A percentile compares a stretch with the other conserved stretches of the same genome.
These are phyloP conservation scores for Rhaphigaster nebulosa DNA, from an alignment of 2,888 invertebrate genomes.

Conservation along the genomic window DNA sequence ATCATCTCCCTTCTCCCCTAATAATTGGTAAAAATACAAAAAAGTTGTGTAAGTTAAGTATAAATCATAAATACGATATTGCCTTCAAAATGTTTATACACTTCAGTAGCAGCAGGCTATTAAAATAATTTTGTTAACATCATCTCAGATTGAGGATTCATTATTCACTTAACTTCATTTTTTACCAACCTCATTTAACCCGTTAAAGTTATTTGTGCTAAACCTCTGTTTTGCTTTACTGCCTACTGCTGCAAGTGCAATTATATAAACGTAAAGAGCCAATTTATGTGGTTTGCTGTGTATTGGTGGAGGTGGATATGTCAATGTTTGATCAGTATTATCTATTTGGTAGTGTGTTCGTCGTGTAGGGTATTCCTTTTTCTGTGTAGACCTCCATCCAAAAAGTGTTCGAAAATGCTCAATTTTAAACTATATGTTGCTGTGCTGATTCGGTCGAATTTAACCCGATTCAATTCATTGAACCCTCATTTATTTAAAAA, in stretches of 20 bases:
- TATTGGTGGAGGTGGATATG: slow-evolving; percentile 56
- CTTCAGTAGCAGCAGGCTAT: slow-evolving; percentile 48
- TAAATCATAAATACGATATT: slow-evolving; percentile 52
- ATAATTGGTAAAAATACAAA: slow-evolving; percentile 42
- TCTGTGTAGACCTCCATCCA: slow-evolving; percentile 58
- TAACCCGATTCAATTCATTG: not conserved
- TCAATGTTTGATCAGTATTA: slow-evolving; percentile 59
- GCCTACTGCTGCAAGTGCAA: slow-evolving; percentile 60
- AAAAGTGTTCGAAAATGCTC: slow-evolving; percentile 60
- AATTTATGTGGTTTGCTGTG: slow-evolving; percentile 53
- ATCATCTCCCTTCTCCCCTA: not conserved
- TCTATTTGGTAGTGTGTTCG: slow-evolving; percentile 56
- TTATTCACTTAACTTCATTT: not conserved
- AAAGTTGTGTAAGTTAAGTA: slow-evolving; percentile 33
- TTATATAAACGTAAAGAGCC: slow-evolving; percentile 51
- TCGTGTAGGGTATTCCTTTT: slow-evolving; percentile 54
- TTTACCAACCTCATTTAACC: not conserved
- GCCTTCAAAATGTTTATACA: slow-evolving; percentile 52
- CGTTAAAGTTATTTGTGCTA: not conserved
- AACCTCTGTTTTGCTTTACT: slow-evolving; percentile 39
- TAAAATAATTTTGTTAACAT: not conserved
- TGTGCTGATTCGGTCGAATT: slow-evolving; percentile 51
- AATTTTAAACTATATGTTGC: slow-evolving; percentile 59
- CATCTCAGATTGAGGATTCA: not conserved
- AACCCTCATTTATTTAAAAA: slow-evolving; percentile 2